Conservation (phyloP, 2,113 vertebrate genomes). For the Mohoua ochrocephala region DNA sequence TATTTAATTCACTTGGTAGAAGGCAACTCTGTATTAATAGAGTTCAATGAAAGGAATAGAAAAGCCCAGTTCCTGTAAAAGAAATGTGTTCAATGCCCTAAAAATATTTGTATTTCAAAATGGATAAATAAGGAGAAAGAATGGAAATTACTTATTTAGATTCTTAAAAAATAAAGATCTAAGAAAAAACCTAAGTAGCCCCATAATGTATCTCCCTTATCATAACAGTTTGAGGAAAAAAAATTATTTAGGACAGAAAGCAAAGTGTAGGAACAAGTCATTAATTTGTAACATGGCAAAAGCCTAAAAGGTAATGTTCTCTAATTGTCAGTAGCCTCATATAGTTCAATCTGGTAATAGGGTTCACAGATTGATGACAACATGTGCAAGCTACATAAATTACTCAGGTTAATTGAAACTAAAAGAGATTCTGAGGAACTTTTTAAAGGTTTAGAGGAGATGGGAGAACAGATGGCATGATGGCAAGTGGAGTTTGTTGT, state of each 20-base stretch:
- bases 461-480: slow-evolving; percentile 41
- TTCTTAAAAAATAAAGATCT: background rate
- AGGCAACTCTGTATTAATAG: background rate
- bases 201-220: background rate
- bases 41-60: background rate
- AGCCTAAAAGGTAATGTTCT: background rate
- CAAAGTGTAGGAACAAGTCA: background rate
- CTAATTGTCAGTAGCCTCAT: slow-evolving; percentile 5
- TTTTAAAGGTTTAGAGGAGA: slow-evolving; percentile 36
- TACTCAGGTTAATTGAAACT: slow-evolving; percentile 64
- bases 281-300: background rate
- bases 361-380: slow-evolving; percentile 42
- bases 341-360: slow-evolving; percentile 26
- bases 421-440: slow-evolving; percentile 52
- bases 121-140: background rate
- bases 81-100: background rate
- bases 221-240: background rate
- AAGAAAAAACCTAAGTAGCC: background rate
- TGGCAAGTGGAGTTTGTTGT: background rate
- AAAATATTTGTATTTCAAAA: background rate
- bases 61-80: background rate
- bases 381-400: slow-evolving; percentile 38
- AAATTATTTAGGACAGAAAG: background rate
- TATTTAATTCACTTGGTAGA: background rate
- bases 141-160: background rate